Evolutionary conservation across 2,888 invertebrate genomes (phyloP).

Genomic region (Diabrotica balteata): DNA sequence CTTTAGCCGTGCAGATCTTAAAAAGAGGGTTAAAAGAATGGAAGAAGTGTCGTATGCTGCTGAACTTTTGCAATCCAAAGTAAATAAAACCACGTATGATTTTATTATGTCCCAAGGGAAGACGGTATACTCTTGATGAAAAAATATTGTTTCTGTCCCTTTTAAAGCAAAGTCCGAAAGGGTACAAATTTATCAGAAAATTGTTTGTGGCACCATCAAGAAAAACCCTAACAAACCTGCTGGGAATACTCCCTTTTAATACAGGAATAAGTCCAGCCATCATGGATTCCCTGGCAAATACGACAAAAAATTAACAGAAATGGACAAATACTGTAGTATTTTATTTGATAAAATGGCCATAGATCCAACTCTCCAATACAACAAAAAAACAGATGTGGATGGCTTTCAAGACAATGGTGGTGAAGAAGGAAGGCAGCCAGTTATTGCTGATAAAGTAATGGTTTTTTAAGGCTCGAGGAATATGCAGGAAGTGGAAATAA

Average conservation of each 20-base stretch:
- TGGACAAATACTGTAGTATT: too few species aligned
- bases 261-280: background rate
- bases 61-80: too few species aligned
- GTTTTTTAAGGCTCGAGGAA: background rate
- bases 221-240: background rate
- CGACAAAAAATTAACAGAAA: too few species aligned
- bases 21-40: background rate
- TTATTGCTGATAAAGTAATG: too few species aligned
- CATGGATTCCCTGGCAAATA: background rate
- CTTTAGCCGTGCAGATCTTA: background rate
- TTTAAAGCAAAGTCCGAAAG: too few species aligned
- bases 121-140: too few species aligned
- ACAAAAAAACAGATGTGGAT: background rate
- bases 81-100: too few species aligned
- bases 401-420: slow-evolving; percentile 1
- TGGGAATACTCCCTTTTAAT: background rate
- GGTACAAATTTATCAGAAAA: too few species aligned
- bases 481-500: background rate
- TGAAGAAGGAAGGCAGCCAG: background rate
- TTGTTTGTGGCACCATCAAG: background rate
- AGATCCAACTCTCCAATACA: background rate
- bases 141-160: too few species aligned
- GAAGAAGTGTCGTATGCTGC: background rate
- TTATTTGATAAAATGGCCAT: background rate
- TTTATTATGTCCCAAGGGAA: too few species aligned